phyloP scores from a whole-genome alignment of 2,113 vertebrate species.

The Hippoglossus stenolepis region DNA sequence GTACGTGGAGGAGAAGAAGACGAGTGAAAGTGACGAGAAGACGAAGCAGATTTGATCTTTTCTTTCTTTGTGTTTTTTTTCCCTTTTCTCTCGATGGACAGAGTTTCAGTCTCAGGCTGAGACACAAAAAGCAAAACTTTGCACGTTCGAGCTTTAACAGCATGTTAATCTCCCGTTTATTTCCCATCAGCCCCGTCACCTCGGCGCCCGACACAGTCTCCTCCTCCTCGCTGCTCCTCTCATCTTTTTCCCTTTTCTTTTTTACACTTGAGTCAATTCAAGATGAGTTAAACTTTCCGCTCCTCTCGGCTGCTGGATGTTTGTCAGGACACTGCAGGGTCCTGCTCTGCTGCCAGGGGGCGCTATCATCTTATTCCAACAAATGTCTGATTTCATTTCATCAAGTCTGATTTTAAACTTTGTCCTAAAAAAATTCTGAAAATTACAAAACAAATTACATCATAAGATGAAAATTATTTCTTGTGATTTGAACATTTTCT shows the following conservation, averaged over 20 bases:
- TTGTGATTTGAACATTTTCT: no score
- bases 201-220: constrained; percentile 36
- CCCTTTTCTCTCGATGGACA: constrained; percentile 59
- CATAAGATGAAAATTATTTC: not conserved
- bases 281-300: not conserved
- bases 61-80: constrained; percentile 24
- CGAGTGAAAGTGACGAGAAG: constrained; percentile 66
- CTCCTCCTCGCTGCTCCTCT: constrained; percentile 26
- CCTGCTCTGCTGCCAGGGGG: constrained; percentile 36
- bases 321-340: constrained; percentile 1
- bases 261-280: not conserved
- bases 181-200: constrained; percentile 70
- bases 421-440: not conserved
- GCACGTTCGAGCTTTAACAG: constrained; percentile 91
- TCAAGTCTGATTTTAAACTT: not conserved
- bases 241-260: constrained; percentile 16
- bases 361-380: constrained; percentile 7
- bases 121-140: constrained; percentile 86
- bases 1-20: constrained; percentile 79
- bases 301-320: constrained; percentile 51
- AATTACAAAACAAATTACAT: not conserved
- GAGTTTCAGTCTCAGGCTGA: constrained; percentile 73
- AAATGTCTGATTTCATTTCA: not conserved
- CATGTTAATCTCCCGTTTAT: constrained; percentile 84
- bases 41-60: constrained; percentile 47